Conservation (phyloP, 2,113 vertebrate genomes). For the Hylia prasina region DNA sequence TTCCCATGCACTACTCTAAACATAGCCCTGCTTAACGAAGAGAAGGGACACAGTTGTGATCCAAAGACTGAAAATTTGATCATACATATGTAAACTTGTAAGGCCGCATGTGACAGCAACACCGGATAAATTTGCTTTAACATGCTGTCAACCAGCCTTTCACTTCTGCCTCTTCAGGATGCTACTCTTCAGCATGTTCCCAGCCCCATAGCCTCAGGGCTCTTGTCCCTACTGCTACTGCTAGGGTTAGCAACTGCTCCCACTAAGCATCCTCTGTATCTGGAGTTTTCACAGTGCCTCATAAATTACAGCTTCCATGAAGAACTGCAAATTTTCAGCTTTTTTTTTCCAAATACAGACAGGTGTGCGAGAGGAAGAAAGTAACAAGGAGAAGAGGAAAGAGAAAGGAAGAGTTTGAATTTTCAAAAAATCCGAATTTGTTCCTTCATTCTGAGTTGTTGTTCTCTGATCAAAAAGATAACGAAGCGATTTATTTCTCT, state of each 20-base stretch:
- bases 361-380: neutral
- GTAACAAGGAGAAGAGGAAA: neutral
- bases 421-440: neutral
- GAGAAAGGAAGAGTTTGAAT: neutral
- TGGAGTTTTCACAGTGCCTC: neutral
- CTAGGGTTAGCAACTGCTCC: conserved; percentile 32
- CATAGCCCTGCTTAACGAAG: neutral
- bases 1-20: neutral
- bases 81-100: conserved; percentile 11
- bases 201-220: conserved; percentile 16
- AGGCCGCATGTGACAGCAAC: neutral
- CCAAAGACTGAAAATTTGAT: conserved; percentile 27
- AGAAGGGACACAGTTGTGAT: neutral
- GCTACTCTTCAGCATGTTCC: conserved; percentile 8
- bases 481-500: neutral
- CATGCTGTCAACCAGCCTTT: conserved; percentile 49
- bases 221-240: neutral
- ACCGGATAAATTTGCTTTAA: conserved; percentile 11
- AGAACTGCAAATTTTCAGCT: neutral
- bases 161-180: conserved; percentile 11
- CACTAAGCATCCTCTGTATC: neutral
- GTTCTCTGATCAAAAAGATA: neutral
- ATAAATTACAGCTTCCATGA: neutral
- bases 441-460: neutral
- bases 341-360: neutral